These are phyloP conservation scores for Pipistrellus pygmaeus DNA, from an alignment of 2,797 vertebrate species.

Conservation along the genomic window DNA sequence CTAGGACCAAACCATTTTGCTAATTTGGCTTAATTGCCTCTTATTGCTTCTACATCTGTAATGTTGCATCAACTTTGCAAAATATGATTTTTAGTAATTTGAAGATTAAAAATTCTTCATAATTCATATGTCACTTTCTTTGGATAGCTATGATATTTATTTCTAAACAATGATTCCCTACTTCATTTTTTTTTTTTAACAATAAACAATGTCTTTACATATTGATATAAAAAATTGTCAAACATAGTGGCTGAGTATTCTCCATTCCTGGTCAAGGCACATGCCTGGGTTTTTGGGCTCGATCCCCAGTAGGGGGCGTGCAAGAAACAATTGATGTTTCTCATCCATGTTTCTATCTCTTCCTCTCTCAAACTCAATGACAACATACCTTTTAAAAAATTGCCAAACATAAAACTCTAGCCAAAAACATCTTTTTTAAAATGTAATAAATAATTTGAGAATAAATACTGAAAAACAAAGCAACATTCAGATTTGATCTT, in stretches of 20 bases:
- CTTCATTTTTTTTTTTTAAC: constrained; percentile 14
- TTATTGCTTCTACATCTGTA: background rate
- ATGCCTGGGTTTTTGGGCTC: no score
- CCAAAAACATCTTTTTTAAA: background rate
- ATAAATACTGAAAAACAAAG: background rate
- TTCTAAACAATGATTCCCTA: background rate
- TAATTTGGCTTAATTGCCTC: background rate
- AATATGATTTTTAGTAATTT: background rate
- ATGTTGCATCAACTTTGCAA: background rate
- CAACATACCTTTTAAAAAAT: no score
- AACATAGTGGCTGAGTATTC: no score
- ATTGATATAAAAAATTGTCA: background rate
- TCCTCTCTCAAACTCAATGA: no score
- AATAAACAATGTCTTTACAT: constrained; percentile 5
- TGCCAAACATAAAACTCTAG: background rate
- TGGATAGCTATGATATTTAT: background rate
- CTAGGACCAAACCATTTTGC: background rate
- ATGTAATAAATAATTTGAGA: background rate
- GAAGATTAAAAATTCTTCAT: background rate
- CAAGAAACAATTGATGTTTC: no score
- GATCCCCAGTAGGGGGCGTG: no score
- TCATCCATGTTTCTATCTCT: no score
- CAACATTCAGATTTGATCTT: background rate
- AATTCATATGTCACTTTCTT: background rate
- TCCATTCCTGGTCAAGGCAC: no score